Base-by-base conservation (phyloP, 2,797 vertebrate genomes). In the Gephyroberyx darwinii region DNA sequence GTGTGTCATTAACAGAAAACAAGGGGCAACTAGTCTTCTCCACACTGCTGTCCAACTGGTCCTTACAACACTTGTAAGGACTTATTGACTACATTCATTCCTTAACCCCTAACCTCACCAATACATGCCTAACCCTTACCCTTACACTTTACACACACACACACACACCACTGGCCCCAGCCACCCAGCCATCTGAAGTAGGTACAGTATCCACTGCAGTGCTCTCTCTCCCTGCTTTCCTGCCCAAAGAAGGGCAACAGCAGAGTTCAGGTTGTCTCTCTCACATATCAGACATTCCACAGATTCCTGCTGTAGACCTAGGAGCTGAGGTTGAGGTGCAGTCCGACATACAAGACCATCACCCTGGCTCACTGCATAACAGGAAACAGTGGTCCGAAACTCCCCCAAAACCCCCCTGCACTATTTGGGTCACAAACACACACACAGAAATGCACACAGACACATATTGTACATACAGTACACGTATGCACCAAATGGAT, bases 251-350 rank as follows among this genome's bases (percentile, higher is more conserved):
- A 92, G 92, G 90, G 65, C 71, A 91, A 78, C 47, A n/a, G 64
- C 45, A 64, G 74, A 56, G 74, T 72, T 85, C 51, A 77, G 80
- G 87, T 84, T 26, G 80, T 80, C 84, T 88, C 79, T 75, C 77
- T 87, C 81, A 87, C 89, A 89, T 87, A 86, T 86, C 82, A 87
- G 80, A 90, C 92, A 93, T 93, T 93, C 92, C 81, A 84, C 62
- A 86, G 74, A 92, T 91, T 92, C 90, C 85, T 75, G 65, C 75
- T 71, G 74, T 62, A 78, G 82, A 87, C 73, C 71, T 84, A 71
- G 81, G 65, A 89, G 78, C 79, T 81, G 59, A 81, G 71, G 66
- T 82, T n/a, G 65, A 80, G 72, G 65, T 81, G 63, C 80, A 65
- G 76, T 68, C 65, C 17, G 54, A 84, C 61, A 64, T 71, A 86